phyloP scores from a whole-genome alignment of 2,888 invertebrate species.

The Noctua janthina region DNA sequence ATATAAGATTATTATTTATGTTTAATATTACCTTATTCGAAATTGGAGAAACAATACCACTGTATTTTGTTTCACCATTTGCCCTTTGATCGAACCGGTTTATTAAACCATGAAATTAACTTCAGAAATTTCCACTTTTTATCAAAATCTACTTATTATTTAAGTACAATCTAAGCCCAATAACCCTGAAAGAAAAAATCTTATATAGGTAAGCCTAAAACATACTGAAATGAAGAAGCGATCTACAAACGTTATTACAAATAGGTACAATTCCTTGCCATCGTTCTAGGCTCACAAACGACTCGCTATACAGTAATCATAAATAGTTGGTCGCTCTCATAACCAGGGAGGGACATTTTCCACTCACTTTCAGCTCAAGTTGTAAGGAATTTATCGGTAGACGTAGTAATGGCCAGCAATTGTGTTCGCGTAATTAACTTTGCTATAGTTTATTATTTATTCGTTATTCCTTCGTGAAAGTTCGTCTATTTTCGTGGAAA shows the following conservation, averaged over 20 bases:
- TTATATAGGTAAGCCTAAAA: not conserved
- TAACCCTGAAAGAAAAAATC: not conserved
- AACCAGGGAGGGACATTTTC: conserved; percentile 50
- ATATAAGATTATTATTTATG: not conserved
- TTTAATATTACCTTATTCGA: not conserved
- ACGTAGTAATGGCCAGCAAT: conserved; percentile 45
- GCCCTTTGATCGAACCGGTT: not conserved
- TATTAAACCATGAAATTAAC: not conserved
- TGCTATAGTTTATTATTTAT: conserved; percentile 54
- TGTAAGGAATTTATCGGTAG: conserved; percentile 61
- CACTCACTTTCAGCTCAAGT: conserved; percentile 55
- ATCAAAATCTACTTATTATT: not conserved
- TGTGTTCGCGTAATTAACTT: conserved; percentile 62
- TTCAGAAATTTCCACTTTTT: not conserved
- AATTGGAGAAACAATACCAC: not conserved
- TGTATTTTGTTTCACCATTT: not conserved
- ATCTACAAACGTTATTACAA: conserved; percentile 20
- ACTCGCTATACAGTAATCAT: conserved; percentile 61
- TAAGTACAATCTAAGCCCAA: not conserved
- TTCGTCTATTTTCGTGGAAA: conserved; percentile 29
- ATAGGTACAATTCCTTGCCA: conserved; percentile 34
- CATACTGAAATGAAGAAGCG: not conserved
- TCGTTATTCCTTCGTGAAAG: conserved; percentile 27
- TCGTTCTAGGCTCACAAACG: conserved; percentile 51
- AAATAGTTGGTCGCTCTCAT: conserved; percentile 67